A percentile compares a stretch with the other conserved stretches of the same genome.
Evolutionary conservation across 2,113 vertebrate genomes (phyloP).

Genomic region (Egretta garzetta): DNA sequence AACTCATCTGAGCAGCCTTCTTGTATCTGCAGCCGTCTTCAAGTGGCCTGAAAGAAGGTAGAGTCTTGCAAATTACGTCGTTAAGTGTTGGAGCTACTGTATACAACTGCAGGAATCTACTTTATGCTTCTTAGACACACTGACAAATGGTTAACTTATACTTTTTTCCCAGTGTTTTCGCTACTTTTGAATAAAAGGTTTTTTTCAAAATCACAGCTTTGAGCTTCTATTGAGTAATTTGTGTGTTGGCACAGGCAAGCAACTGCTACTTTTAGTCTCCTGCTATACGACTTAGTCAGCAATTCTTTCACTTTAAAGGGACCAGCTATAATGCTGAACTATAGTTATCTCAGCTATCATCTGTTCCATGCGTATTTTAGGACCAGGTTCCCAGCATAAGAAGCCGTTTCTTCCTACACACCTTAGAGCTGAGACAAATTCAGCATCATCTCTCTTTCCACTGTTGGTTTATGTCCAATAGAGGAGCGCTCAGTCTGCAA

Average conservation of each 20-base stretch:
- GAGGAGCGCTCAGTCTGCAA: not conserved
- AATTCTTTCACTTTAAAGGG: not conserved
- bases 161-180: slow-evolving; percentile 34
- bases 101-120: not conserved
- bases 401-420: not conserved
- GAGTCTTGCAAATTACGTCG: not conserved
- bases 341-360: not conserved
- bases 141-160: not conserved
- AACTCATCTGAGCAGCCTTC: not conserved
- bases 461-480: not conserved
- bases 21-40: not conserved
- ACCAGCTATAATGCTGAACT: not conserved
- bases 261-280: not conserved
- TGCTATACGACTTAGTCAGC: not conserved
- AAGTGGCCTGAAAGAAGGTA: not conserved
- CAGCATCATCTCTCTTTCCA: not conserved
- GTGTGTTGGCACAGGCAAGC: not conserved
- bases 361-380: not conserved
- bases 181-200: slow-evolving; percentile 33
- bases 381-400: not conserved
- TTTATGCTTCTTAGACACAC: not conserved
- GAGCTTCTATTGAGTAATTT: not conserved
- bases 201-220: not conserved
- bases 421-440: not conserved
- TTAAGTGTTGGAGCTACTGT: not conserved